phyloP scores from a whole-genome alignment of 2,113 vertebrate genomes.

The Rattus rattus region DNA sequence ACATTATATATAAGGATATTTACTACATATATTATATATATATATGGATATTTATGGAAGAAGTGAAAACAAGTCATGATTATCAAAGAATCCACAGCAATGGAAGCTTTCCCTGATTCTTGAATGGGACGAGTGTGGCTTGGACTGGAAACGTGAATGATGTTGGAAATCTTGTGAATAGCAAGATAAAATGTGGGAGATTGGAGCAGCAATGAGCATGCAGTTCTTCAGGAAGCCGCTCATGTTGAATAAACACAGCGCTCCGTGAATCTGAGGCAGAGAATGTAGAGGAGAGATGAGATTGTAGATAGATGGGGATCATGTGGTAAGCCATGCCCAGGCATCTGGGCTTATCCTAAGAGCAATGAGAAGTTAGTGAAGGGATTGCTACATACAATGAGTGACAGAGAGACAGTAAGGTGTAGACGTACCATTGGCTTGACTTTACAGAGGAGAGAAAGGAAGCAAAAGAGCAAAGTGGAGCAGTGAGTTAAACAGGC shows the following conservation, averaged over 20 bases:
- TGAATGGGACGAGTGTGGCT: neutral
- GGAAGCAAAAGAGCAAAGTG: neutral
- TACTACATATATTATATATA: too few species aligned
- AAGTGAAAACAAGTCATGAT: neutral
- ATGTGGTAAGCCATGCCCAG: neutral
- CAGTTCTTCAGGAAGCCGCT: neutral
- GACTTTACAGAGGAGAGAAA: neutral
- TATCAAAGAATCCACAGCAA: neutral
- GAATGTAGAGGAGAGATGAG: neutral
- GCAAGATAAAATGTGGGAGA: neutral
- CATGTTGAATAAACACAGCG: neutral
- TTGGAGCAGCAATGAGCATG: neutral
- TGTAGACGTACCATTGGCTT: neutral
- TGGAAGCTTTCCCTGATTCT: neutral
- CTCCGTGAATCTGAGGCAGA: neutral
- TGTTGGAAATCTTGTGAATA: neutral
- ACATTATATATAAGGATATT: too few species aligned
- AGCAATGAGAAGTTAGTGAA: neutral
- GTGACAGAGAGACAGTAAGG: neutral
- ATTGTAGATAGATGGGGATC: neutral
- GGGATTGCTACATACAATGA: neutral
- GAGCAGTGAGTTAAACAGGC: neutral
- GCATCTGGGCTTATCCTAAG: neutral
- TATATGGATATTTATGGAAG: neutral
- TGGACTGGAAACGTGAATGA: neutral